Conservation (phyloP, 2,888 invertebrate species). For the Acleris sparsana region DNA sequence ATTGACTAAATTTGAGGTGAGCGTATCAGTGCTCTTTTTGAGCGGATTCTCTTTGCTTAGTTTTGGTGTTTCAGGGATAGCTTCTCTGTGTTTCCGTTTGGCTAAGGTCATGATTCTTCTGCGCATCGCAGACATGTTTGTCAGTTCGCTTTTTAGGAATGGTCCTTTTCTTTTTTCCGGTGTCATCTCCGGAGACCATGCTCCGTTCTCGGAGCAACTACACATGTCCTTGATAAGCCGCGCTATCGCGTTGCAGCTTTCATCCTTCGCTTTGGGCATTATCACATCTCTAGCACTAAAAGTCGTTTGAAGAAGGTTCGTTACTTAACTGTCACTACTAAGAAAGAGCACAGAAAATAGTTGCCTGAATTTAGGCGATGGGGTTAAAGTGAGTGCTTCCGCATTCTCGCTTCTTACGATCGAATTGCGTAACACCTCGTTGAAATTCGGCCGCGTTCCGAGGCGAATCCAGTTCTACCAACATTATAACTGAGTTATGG, state of each 20-base stretch:
- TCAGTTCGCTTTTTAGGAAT: slow-evolving; percentile 73
- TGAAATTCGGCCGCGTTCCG: slow-evolving; percentile 48
- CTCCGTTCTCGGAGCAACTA: slow-evolving; percentile 78
- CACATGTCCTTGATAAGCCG: slow-evolving; percentile 77
- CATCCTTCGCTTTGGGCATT: slow-evolving; percentile 72
- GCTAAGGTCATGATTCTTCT: slow-evolving; percentile 73
- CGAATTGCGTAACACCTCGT: slow-evolving; percentile 50
- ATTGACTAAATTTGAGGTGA: slow-evolving; percentile 70
- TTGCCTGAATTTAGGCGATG: slow-evolving; percentile 38
- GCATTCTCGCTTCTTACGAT: slow-evolving; percentile 47
- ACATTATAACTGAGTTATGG: slow-evolving; percentile 36
- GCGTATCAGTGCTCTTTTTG: slow-evolving; percentile 61
- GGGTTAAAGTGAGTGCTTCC: slow-evolving; percentile 51
- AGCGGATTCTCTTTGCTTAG: slow-evolving; percentile 51
- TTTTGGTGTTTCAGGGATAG: slow-evolving; percentile 61
- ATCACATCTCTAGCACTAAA: slow-evolving; percentile 44
- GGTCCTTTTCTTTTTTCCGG: slow-evolving; percentile 69
- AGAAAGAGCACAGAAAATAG: slow-evolving; percentile 70
- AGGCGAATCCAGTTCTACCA: slow-evolving; percentile 45
- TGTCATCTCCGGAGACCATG: slow-evolving; percentile 80
- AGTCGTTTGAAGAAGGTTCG: slow-evolving; percentile 45
- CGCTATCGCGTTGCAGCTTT: slow-evolving; percentile 75
- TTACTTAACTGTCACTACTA: slow-evolving; percentile 73
- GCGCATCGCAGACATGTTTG: slow-evolving; percentile 77
- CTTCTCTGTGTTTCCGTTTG: slow-evolving; percentile 64